Evolutionary conservation across 2,888 invertebrate genomes (phyloP).

Genomic region (Myopa tessellatipennis): DNA sequence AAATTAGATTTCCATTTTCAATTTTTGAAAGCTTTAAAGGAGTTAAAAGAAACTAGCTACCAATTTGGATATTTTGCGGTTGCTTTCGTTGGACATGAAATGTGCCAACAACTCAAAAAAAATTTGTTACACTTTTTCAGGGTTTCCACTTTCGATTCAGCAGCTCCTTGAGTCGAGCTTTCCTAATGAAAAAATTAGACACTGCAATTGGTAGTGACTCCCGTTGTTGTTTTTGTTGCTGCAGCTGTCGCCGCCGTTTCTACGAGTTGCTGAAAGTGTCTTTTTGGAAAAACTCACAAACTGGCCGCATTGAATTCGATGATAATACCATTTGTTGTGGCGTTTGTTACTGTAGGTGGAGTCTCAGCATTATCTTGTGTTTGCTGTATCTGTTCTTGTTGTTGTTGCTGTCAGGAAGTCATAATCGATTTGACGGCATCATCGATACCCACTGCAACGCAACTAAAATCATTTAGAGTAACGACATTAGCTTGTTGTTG

Average conservation of each 20-base stretch:
- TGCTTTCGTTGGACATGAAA: no score
- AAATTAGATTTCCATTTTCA: no score
- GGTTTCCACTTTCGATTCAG: no score
- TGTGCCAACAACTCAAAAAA: no score
- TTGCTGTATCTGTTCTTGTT: constrained; percentile 38
- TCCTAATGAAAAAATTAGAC: not conserved
- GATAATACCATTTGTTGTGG: constrained; percentile 56
- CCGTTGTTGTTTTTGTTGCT: not conserved
- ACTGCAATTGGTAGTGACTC: no score
- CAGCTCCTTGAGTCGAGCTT: not conserved
- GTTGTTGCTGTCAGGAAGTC: constrained; percentile 66
- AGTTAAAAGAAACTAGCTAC: no score
- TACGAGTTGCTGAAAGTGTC: constrained; percentile 1
- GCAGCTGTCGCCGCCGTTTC: not conserved
- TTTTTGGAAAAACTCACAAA: constrained; percentile 48
- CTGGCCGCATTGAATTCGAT: constrained; percentile 63
- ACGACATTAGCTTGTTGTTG: constrained; percentile 52
- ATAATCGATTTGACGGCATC: constrained; percentile 72
- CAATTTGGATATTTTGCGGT: no score
- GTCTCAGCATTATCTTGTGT: constrained; percentile 25
- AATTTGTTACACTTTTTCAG: no score
- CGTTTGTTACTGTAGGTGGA: constrained; percentile 41
- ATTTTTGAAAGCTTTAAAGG: no score
- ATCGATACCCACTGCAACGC: constrained; percentile 68
- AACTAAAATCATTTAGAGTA: constrained; percentile 67